These are phyloP conservation scores for Seriola rivoliana DNA, from an alignment of 2,113 vertebrate species.

Conservation along the genomic window DNA sequence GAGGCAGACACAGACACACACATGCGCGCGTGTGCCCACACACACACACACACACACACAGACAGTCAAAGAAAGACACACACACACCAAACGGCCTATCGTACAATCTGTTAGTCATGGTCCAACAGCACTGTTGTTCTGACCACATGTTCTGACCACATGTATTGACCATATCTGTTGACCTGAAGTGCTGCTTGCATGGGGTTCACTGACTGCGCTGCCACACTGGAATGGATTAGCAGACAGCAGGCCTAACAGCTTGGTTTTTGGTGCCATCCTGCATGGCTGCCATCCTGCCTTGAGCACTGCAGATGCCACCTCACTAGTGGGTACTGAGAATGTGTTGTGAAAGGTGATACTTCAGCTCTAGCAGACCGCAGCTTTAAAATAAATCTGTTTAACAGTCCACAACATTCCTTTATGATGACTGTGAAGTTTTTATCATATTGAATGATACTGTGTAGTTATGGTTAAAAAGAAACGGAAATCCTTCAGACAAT, in stretches of 20 bases:
- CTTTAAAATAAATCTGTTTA: conserved; percentile 39
- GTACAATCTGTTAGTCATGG: conserved; percentile 65
- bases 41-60: conserved; percentile 9
- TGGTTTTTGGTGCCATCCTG: conserved; percentile 76
- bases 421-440: conserved; percentile 21
- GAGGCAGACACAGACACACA: conserved; percentile 3
- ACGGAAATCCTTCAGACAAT: neutral
- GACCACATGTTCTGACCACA: conserved; percentile 81
- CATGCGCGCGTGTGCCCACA: conserved; percentile 14
- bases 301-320: conserved; percentile 85
- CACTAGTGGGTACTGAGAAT: conserved; percentile 73
- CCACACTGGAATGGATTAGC: conserved; percentile 79
- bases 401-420: conserved; percentile 26
- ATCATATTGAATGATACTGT: conserved; percentile 6
- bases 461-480: neutral
- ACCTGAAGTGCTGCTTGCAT: conserved; percentile 72
- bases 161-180: conserved; percentile 79
- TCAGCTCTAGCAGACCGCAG: conserved; percentile 33
- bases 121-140: conserved; percentile 66
- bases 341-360: conserved; percentile 69
- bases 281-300: conserved; percentile 82
- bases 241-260: conserved; percentile 86
- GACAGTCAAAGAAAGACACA: neutral
- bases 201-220: conserved; percentile 67
- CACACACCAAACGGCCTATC: conserved; percentile 19